Evolutionary conservation across 1,140 invertebrate species (phyloP), one percentile per base, ranked within the genome.

Genomic region (Maconellicoccus hirsutus): DNA sequence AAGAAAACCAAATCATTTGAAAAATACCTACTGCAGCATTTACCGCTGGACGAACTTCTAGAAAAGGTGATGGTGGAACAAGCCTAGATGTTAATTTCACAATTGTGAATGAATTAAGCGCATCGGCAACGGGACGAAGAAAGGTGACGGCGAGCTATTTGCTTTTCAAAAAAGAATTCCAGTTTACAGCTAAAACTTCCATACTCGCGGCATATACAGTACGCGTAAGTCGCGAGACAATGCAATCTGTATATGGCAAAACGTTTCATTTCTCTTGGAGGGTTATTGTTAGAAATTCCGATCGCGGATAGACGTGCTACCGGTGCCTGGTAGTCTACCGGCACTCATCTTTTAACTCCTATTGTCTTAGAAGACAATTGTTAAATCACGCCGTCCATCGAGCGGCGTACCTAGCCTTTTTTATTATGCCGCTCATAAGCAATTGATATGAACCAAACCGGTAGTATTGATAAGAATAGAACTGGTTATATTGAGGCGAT

Each of bases 291-390:
- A 16, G 42, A 52, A 52, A 52, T 52, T 52, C 42, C 42, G n/a
- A 52, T 52, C n/a, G 42, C 42, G 42, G 42, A 52, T 52, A 52
- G 42, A 52, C n/a, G 42, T 52, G 42, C 42, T 52, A 52, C 42
- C 42, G 42, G 42, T 52, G 42, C 42, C 42, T 19, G 16, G 42
- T 52, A 52, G 42, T 52, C 42, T 52, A 52, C 42, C 42, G 42
- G 42, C 42, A 52, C 42, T 52, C 42, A 52, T 52, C 42, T 52
- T 52, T 33, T 52, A 52, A 52, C 42, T 52, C 42, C 42, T 52
- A 52, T 52, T 52, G 42, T 52, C 42, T 52, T 52, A 52, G n/a
- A 52, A 52, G 42, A 52, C 42, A 52, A 52, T 52, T 52, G 42
- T 52, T 52, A 52, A 52, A 52, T 52, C 42, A 52, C 42, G 16